A percentile compares a stretch with the other conserved stretches of the same genome.
Evolutionary conservation across 2,888 invertebrate genomes (phyloP).

Genomic region (Phlogophora meticulosa): DNA sequence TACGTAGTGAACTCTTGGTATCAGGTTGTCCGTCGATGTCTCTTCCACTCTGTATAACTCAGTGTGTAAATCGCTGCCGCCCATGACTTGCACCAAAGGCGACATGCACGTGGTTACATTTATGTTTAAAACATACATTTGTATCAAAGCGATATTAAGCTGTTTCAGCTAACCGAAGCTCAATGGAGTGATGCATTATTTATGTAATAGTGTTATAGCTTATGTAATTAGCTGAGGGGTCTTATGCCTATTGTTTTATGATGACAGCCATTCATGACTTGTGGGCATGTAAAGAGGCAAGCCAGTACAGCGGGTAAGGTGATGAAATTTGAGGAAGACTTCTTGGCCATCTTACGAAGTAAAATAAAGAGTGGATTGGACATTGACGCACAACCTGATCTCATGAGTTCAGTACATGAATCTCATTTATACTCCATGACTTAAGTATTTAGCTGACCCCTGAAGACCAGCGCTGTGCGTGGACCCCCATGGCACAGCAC

Average conservation of each 20-base stretch:
- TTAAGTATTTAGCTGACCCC: no score
- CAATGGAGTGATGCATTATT: constrained; percentile 52
- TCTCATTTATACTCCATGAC: no score
- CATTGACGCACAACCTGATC: no score
- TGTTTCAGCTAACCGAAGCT: constrained; percentile 52
- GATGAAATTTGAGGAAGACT: no score
- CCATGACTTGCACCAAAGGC: neutral
- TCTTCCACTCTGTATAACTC: no score
- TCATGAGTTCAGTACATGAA: no score
- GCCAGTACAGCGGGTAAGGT: neutral
- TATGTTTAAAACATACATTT: constrained; percentile 60
- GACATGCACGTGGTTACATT: constrained; percentile 39
- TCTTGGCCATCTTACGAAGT: neutral
- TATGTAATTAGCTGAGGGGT: constrained; percentile 16
- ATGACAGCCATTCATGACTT: constrained; percentile 5
- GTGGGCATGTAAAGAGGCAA: neutral
- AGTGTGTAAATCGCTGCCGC: constrained; percentile 23
- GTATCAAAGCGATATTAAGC: constrained; percentile 56
- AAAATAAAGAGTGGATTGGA: no score
- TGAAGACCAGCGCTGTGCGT: no score
- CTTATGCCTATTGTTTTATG: constrained; percentile 20
- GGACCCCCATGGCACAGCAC: no score
- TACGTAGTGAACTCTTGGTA: no score
- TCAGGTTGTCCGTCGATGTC: no score
- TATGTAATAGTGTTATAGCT: constrained; percentile 28